Percentiles rank a stretch among this genome's conserved stretches.
Conservation (phyloP, 2,888 invertebrate genomes). For the Conomelus anceps region DNA sequence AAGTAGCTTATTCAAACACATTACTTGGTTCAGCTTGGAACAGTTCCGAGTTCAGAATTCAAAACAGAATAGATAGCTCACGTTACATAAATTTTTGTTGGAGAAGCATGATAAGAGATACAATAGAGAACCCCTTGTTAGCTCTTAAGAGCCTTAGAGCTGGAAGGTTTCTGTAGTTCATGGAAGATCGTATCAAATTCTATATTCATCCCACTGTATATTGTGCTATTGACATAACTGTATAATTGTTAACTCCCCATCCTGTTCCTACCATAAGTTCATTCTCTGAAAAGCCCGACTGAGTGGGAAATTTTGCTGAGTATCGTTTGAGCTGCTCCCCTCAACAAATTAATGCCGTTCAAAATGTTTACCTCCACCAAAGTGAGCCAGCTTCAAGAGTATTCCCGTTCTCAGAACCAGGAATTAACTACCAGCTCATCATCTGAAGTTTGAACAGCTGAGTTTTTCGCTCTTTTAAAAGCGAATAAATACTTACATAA, state of each 20-base stretch:
- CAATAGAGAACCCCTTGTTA: no score
- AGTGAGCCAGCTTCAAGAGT: not conserved
- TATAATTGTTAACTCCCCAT: not conserved
- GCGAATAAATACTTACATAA: no score
- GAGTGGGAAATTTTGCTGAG: not conserved
- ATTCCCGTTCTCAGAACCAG: not conserved
- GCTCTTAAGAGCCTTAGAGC: no score
- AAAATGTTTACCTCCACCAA: not conserved
- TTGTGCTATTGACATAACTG: not conserved
- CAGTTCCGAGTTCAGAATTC: no score
- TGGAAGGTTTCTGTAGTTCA: not conserved
- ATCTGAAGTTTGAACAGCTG: no score
- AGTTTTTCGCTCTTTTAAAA: not conserved
- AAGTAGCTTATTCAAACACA: no score
- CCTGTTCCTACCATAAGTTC: not conserved
- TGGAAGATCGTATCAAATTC: not conserved
- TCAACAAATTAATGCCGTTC: not conserved
- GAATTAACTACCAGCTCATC: not conserved
- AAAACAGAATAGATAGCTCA: no score
- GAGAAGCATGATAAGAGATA: no score
- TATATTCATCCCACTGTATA: not conserved
- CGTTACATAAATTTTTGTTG: no score
- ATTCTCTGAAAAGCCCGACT: not conserved
- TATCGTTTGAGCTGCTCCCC: no score
- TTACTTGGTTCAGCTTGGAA: no score